Conservation (phyloP, 2,888 invertebrate species). For the Chironomus tentans region DNA sequence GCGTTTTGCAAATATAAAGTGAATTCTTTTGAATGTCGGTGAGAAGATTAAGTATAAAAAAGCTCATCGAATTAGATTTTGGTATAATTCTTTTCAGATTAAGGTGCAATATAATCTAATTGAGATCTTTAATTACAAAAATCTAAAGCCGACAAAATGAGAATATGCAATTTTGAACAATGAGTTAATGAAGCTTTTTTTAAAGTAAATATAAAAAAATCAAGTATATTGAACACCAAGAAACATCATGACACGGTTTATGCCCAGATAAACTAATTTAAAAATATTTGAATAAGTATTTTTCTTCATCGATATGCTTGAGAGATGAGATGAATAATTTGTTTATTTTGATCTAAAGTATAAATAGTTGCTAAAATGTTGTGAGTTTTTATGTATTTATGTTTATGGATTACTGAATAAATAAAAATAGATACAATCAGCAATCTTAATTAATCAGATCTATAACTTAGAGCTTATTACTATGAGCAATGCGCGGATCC, state of each 20-base stretch:
- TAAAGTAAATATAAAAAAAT: neutral
- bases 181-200: conserved; percentile 12
- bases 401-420: too few species aligned
- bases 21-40: neutral
- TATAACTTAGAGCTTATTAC: too few species aligned
- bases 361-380: too few species aligned
- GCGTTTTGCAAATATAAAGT: neutral
- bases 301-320: neutral
- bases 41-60: neutral
- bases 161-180: conserved; percentile 14
- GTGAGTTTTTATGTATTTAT: too few species aligned
- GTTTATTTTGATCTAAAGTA: neutral
- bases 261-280: conserved; percentile 15
- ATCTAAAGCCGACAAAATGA: conserved; percentile 6
- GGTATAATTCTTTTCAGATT: too few species aligned
- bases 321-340: neutral
- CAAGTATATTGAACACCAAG: neutral
- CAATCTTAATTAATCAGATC: too few species aligned
- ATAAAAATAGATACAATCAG: too few species aligned
- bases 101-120: too few species aligned
- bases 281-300: neutral
- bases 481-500: too few species aligned
- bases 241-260: conserved; percentile 21
- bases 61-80: neutral
- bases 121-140: neutral